A percentile compares a stretch with the other conserved stretches of the same genome.
Evolutionary conservation across 2,888 invertebrate genomes (phyloP).

Genomic region (Plusia festucae): DNA sequence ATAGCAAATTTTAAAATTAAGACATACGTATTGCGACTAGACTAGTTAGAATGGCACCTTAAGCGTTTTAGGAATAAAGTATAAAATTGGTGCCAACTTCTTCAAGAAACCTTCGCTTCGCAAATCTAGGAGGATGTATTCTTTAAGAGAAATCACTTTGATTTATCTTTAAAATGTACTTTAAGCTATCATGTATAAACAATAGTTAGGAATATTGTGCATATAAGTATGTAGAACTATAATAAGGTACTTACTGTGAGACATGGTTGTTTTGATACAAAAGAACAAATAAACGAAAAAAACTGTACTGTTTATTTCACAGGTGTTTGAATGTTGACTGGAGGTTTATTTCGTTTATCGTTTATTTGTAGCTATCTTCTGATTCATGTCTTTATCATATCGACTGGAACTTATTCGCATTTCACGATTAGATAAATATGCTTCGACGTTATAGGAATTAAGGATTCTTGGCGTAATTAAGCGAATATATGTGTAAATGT

Average conservation of each 20-base stretch:
- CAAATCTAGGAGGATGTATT: too few relatives aligned
- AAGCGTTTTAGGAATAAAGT: too few relatives aligned
- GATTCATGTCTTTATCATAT: conserved; percentile 63
- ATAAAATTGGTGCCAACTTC: too few relatives aligned
- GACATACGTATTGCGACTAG: too few relatives aligned
- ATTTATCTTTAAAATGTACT: too few relatives aligned
- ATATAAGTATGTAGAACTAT: background rate
- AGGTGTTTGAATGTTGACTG: conserved; percentile 52
- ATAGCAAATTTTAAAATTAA: too few relatives aligned
- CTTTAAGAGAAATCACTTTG: too few relatives aligned
- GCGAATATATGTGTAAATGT: conserved; percentile 5
- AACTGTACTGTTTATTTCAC: conserved; percentile 28
- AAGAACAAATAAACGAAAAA: conserved; percentile 33
- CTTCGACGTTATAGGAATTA: conserved; percentile 22
- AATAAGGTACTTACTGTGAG: conserved; percentile 60
- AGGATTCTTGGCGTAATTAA: conserved; percentile 24
- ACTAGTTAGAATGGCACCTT: too few relatives aligned
- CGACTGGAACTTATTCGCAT: conserved; percentile 58
- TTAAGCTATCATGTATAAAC: too few relatives aligned
- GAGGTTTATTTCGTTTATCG: conserved; percentile 55
- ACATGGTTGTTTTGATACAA: conserved; percentile 53
- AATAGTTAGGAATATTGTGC: too few relatives aligned
- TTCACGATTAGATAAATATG: conserved; percentile 65
- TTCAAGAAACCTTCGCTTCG: too few relatives aligned
- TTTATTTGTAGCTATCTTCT: conserved; percentile 62